Evolutionary conservation across 2,888 invertebrate genomes (phyloP).

Genomic region (Rhamphomyia laevipes): DNA sequence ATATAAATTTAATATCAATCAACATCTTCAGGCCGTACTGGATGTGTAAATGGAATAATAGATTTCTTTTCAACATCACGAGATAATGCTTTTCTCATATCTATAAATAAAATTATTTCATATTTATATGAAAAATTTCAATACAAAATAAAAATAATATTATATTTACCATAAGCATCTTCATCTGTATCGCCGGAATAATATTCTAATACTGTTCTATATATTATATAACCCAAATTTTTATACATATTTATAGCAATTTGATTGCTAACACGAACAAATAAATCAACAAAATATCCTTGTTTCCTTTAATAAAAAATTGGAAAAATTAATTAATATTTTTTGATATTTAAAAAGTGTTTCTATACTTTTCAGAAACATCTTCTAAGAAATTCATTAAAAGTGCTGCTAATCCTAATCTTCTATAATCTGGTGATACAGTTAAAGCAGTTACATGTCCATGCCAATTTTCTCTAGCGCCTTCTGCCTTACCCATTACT

Average conservation of each 20-base stretch:
- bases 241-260: constrained; percentile 97
- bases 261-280: constrained; percentile 94
- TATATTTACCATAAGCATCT: constrained; percentile 83
- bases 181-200: constrained; percentile 97
- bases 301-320: constrained; percentile 62
- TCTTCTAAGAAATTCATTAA: constrained; percentile 92
- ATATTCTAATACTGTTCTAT: constrained; percentile 92
- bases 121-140: background rate
- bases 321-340: constrained; percentile 1
- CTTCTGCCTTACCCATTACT: constrained; percentile 99
- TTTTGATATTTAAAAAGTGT: background rate
- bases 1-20: constrained; percentile 42
- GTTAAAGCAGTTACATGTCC: constrained; percentile 98
- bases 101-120: constrained; percentile 42
- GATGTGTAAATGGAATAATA: constrained; percentile 84
- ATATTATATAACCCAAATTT: constrained; percentile 90
- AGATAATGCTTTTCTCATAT: constrained; percentile 97
- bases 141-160: constrained; percentile 1
- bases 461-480: constrained; percentile 93
- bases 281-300: constrained; percentile 95
- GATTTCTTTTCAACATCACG: constrained; percentile 86
- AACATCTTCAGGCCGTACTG: constrained; percentile 90
- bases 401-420: constrained; percentile 83
- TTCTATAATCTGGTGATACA: constrained; percentile 86
- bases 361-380: constrained; percentile 79